Evolutionary conservation across 92 coral and sea anemone genomes (phyloP).

Genomic region (Metridium senile): DNA sequence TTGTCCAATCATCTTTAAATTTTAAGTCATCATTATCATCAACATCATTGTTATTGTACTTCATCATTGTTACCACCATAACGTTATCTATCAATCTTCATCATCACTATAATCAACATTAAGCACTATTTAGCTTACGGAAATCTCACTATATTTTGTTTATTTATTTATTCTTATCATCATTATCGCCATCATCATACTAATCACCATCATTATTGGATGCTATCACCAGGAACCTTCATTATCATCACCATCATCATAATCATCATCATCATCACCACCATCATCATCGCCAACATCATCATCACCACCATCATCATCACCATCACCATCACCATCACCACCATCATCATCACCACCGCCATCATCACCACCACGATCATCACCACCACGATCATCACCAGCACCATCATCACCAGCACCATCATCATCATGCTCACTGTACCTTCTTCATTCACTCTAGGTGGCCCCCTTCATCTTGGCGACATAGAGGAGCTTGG

Average conservation of each 20-base stretch:
- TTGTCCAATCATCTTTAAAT: no score
- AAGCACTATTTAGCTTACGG: no score
- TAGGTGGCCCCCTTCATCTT: conserved; percentile 92
- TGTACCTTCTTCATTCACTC: not conserved
- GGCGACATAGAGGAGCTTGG: conserved; percentile 87
- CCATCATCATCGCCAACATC: not conserved
- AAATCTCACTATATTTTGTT: no score
- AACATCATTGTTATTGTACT: no score
- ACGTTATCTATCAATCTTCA: no score
- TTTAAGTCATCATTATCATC: no score
- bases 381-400: not conserved
- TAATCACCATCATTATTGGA: no score
- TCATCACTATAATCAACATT: no score
- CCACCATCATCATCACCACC: not conserved
- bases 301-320: not conserved
- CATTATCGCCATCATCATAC: no score
- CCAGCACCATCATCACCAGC: not conserved
- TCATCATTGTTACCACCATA: no score
- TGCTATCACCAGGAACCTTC: no score
- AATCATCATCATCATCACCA: not conserved
- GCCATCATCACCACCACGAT: not conserved
- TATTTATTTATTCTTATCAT: no score
- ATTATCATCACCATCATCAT: not conserved
- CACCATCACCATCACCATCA: not conserved
- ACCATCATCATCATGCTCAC: not conserved